phyloP scores from a whole-genome alignment of 2,797 vertebrate species.

The Cossypha caffra region DNA sequence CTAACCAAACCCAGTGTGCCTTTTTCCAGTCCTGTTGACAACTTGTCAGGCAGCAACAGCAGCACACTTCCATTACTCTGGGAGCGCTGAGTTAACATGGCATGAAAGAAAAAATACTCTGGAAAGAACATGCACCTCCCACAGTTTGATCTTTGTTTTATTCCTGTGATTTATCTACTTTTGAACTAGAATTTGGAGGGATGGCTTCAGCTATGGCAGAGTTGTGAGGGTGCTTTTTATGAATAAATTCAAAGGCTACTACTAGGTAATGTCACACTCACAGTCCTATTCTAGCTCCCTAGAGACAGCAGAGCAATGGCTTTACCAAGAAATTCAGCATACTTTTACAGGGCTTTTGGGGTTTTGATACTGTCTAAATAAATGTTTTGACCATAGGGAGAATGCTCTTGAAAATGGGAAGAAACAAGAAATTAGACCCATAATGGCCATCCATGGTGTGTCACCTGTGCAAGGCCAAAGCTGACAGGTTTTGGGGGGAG shows the following conservation, averaged over 20 bases:
- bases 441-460: not conserved
- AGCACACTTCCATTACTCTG: rapidly evolving
- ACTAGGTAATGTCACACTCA: not conserved
- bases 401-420: not conserved
- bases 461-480: not conserved
- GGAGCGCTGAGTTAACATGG: rapidly evolving
- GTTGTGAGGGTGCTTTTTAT: not conserved
- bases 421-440: not conserved
- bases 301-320: rapidly evolving
- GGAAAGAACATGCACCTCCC: not conserved
- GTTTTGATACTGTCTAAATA: not conserved
- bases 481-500: not conserved
- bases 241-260: not conserved
- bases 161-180: not conserved
- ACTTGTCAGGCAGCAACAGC: not conserved
- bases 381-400: not conserved
- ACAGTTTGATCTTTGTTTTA: not conserved
- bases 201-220: not conserved
- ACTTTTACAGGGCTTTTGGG: not conserved
- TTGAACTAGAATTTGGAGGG: not conserved
- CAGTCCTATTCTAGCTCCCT: not conserved
- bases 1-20: not conserved
- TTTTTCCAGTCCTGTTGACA: not conserved
- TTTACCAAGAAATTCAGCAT: not conserved
- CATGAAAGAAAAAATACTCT: not conserved